These are phyloP conservation scores for Ethmia dodecea DNA, from an alignment of 2,888 invertebrate genomes.

Conservation along the genomic window DNA sequence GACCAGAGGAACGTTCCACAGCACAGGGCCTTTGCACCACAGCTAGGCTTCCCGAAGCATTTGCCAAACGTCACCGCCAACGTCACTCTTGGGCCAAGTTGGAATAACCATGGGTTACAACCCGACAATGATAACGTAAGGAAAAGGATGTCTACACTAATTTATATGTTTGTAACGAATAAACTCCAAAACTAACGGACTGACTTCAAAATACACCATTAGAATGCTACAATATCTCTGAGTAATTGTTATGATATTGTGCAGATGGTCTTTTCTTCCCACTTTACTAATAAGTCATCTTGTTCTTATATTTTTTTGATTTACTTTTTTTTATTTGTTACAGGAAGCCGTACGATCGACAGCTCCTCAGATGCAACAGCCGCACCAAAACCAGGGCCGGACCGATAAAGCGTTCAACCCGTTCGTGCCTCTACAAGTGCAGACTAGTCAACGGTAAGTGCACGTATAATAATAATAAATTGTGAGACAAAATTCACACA, in stretches of 20 bases:
- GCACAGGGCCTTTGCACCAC: constrained; percentile 13
- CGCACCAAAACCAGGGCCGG: constrained; percentile 16
- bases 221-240: too few relatives aligned
- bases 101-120: constrained; percentile 25
- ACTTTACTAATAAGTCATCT: too few relatives aligned
- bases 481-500: too few relatives aligned
- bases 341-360: background rate
- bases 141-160: too few relatives aligned
- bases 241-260: too few relatives aligned
- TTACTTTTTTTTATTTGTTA: too few relatives aligned
- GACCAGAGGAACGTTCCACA: constrained; percentile 12
- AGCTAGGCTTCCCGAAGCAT: constrained; percentile 37
- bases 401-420: constrained; percentile 48
- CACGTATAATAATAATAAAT: too few relatives aligned
- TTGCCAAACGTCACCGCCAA: constrained; percentile 34
- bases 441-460: constrained; percentile 61
- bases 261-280: too few relatives aligned
- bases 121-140: constrained; percentile 3
- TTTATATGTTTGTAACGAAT: too few relatives aligned
- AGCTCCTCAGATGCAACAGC: background rate
- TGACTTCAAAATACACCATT: too few relatives aligned
- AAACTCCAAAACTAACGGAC: too few relatives aligned
- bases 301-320: too few relatives aligned
- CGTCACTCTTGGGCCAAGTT: constrained; percentile 40
- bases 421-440: constrained; percentile 70